Base-by-base conservation (phyloP, 1,140 invertebrate genomes). In the Drosophila persimilis region DNA sequence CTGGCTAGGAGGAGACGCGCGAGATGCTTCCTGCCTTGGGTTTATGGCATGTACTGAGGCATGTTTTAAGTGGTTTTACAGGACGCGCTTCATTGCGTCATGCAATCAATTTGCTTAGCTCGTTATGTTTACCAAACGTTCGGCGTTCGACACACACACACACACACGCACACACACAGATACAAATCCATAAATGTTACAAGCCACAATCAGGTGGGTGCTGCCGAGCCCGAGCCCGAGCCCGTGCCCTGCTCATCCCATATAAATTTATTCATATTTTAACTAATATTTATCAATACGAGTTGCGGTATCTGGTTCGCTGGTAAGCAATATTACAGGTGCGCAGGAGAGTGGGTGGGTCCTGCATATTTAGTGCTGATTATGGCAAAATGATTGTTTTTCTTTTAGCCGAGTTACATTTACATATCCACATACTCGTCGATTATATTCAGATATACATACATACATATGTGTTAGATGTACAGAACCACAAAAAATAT, bases 11-110 rank as follows among this genome's bases (percentile, higher is more conserved):
- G 41, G 11, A 24, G n/a, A 41, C 20, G 44, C 46, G 61, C 53
- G 64, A 48, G 44, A 59, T 51, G 64, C 55, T 71, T 86, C 74
- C 74, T 70, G 78, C 48, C 55, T 78, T 66, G 63, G 77, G 83
- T 86, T 90, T 90, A 90, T 90, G 76, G 79, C 81, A 83, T 90
- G 79, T 90, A 84, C 84, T 84, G 88, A 80, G 88, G 80, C 88
- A 90, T 90, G 88, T 89, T 90, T 90, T 89, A 90, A 90, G 88
- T 90, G 88, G 89, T 90, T 90, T 90, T 90, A 90, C 88, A 90
- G 88, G 88, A 90, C 83, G 83, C 88, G 88, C 88, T 90, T 90
- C 88, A 90, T 89, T 89, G 85, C 85, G 81, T 89, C 77, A 75
- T 89, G 85, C 80, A 88, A 88, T 88, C 83, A 88, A 88, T 88